These are phyloP conservation scores for Diuraphis noxia DNA, from an alignment of 1,140 invertebrate genomes.

Conservation along the genomic window DNA sequence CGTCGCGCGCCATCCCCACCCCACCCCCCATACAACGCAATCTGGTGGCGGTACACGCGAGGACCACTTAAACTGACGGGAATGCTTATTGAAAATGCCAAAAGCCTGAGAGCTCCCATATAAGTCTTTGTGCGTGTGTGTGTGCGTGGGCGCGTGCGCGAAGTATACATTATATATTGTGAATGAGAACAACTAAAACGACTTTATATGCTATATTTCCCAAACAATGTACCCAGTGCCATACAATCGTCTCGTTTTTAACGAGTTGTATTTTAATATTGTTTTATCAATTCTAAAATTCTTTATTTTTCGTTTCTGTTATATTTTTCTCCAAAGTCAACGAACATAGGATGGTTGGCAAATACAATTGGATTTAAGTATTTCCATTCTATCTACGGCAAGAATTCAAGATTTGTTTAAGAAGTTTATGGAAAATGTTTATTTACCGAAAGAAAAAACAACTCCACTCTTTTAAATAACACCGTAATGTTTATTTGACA, in stretches of 20 bases:
- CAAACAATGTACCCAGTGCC: neutral
- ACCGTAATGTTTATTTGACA: neutral
- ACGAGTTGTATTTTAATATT: conserved; percentile 3
- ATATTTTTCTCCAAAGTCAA: neutral
- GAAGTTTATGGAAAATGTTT: neutral
- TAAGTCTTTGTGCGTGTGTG: neutral
- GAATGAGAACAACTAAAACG: conserved; percentile 10
- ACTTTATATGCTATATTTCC: neutral
- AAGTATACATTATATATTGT: neutral
- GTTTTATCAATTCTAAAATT: neutral
- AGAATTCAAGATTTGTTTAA: conserved; percentile 10
- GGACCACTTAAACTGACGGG: conserved; percentile 31
- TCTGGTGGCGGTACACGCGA: neutral
- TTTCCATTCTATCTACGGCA: neutral
- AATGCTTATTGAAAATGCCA: conserved; percentile 34
- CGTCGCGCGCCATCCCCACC: neutral
- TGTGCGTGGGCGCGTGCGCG: neutral
- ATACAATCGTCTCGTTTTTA: neutral
- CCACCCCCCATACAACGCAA: neutral
- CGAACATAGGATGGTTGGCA: neutral
- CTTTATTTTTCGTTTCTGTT: neutral
- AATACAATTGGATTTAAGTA: neutral
- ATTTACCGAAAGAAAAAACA: neutral
- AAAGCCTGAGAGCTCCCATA: conserved; percentile 1
- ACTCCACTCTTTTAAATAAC: neutral